phyloP scores from a whole-genome alignment of 2,113 vertebrate species.

The Entelurus aequoreus region DNA sequence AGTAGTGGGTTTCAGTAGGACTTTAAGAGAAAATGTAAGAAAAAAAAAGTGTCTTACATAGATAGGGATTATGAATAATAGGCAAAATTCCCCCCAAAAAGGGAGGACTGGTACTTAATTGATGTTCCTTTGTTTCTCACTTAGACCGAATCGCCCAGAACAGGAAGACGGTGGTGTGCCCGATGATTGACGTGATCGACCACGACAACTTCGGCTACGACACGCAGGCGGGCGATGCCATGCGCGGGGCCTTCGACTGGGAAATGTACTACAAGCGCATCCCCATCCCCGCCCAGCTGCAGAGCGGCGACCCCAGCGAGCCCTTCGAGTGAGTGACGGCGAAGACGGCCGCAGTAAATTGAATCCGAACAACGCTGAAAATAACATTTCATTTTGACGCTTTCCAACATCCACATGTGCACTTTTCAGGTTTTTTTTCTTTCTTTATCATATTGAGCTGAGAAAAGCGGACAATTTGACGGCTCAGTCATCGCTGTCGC shows the following conservation, averaged over 20 bases:
- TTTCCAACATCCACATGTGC: background rate
- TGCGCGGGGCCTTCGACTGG: conserved; percentile 98
- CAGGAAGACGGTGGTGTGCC: conserved; percentile 92
- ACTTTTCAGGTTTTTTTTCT: background rate
- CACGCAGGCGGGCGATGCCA: conserved; percentile 93
- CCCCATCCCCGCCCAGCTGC: conserved; percentile 87
- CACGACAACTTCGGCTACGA: conserved; percentile 95
- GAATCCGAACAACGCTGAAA: background rate
- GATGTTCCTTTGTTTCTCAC: no score
- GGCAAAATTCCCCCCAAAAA: no score
- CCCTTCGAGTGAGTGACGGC: conserved; percentile 20
- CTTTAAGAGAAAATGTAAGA: no score
- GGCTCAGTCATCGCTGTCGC: background rate
- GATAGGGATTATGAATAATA: background rate
- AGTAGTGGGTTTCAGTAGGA: no score
- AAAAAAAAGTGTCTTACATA: no score
- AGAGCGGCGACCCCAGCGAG: conserved; percentile 82
- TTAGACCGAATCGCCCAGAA: conserved; percentile 92
- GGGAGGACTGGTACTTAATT: background rate
- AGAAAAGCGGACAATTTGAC: background rate
- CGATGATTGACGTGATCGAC: conserved; percentile 97
- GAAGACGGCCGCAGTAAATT: background rate
- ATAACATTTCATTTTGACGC: background rate
- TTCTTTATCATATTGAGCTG: background rate
- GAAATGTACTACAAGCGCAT: conserved; percentile 99